These are phyloP conservation scores for Strigamia transsilvanica DNA, from an alignment of 2,888 invertebrate genomes.

Conservation along the genomic window DNA sequence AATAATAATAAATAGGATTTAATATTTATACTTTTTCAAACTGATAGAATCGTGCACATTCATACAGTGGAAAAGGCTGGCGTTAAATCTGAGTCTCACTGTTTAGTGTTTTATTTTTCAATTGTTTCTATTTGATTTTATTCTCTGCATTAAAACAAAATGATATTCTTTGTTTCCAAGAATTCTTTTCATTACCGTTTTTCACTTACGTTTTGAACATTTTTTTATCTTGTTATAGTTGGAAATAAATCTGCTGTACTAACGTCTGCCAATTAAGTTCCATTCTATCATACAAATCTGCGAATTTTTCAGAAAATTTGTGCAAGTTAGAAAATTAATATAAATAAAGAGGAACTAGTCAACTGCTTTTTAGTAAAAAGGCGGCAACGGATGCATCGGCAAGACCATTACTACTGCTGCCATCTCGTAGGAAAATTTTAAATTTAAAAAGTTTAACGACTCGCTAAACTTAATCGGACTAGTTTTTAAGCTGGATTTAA, in stretches of 20 bases:
- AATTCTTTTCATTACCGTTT: not conserved
- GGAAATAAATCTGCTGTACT: not conserved
- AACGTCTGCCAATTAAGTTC: not conserved
- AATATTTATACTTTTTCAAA: too few species aligned
- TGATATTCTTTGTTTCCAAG: conserved; percentile 5
- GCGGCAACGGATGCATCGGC: too few species aligned
- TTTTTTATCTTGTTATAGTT: not conserved
- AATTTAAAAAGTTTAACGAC: too few species aligned
- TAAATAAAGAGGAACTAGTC: too few species aligned
- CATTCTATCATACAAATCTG: not conserved
- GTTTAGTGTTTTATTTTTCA: not conserved
- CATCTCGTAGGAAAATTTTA: too few species aligned
- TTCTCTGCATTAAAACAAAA: not conserved
- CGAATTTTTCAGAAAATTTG: too few species aligned
- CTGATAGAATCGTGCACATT: not conserved
- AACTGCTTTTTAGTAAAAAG: too few species aligned
- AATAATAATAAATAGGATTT: too few species aligned
- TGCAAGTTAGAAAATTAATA: too few species aligned
- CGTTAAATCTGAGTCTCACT: conserved; percentile 20
- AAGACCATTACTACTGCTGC: too few species aligned
- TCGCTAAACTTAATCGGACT: too few species aligned
- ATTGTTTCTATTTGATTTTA: not conserved
- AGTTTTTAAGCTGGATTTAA: too few species aligned
- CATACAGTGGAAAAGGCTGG: not conserved
- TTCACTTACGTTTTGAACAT: not conserved